A percentile compares a stretch with the other conserved stretches of the same genome.
Evolutionary conservation across 2,888 invertebrate species (phyloP).

Genomic region (Dimorphilus gyrociliatus): DNA sequence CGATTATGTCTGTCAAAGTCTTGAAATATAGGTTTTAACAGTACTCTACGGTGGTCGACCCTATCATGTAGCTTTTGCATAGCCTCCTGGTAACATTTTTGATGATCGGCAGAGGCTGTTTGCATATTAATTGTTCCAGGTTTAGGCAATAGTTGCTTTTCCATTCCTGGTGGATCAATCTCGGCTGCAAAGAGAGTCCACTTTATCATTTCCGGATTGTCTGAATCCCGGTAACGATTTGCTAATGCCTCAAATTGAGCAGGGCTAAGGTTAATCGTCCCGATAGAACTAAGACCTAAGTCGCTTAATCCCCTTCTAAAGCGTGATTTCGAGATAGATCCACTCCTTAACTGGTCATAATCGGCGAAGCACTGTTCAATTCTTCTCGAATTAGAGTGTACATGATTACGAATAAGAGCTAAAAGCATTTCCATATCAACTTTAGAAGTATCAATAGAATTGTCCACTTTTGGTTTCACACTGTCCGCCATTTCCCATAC

Average conservation of each 20-base stretch:
- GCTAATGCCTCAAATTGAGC: constrained; percentile 25
- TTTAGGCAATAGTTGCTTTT: constrained; percentile 20
- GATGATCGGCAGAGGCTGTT: constrained; percentile 24
- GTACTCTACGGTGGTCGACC: constrained; percentile 25
- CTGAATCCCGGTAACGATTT: constrained; percentile 24
- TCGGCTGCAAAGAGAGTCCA: constrained; percentile 33
- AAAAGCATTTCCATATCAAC: constrained; percentile 29
- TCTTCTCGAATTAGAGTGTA: constrained; percentile 29
- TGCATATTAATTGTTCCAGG: constrained; percentile 32
- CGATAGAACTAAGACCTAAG: constrained; percentile 31
- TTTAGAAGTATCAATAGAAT: constrained; percentile 12
- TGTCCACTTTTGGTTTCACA: constrained; percentile 3
- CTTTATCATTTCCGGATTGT: constrained; percentile 21
- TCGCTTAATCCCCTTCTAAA: constrained; percentile 29
- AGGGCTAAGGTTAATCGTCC: constrained; percentile 26
- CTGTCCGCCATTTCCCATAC: neutral
- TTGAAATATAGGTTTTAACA: constrained; percentile 31
- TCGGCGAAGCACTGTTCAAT: constrained; percentile 35
- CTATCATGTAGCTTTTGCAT: constrained; percentile 27
- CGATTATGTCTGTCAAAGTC: constrained; percentile 38
- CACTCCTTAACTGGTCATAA: constrained; percentile 32
- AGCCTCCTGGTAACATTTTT: constrained; percentile 18
- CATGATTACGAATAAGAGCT: constrained; percentile 31
- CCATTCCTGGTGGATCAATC: constrained; percentile 16
- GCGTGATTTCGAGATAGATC: constrained; percentile 29